A percentile compares a stretch with the other conserved stretches of the same genome.
phyloP scores from a whole-genome alignment of 35 echinoderm and acorn worm species.

The Acanthaster planci region DNA sequence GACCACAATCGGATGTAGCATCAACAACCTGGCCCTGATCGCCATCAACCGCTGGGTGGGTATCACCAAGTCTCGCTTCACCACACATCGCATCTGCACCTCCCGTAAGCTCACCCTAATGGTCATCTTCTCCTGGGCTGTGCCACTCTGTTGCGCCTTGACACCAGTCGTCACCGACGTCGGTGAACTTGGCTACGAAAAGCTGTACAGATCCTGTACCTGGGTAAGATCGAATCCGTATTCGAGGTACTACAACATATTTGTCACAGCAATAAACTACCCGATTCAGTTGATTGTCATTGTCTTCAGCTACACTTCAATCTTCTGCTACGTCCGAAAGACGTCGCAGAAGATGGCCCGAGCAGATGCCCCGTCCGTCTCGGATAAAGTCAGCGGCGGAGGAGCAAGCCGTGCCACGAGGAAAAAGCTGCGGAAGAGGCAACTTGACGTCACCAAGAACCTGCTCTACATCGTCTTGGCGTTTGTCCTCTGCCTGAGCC shows the following conservation, averaged over 20 bases:
- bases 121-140: constrained; percentile 29
- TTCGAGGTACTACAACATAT: constrained; percentile 7
- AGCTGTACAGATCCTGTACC: constrained; percentile 30
- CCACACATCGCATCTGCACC: constrained; percentile 24
- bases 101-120: constrained; percentile 30
- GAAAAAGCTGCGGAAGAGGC: constrained; percentile 18
- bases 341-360: too few species aligned
- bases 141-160: neutral
- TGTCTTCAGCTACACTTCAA: constrained; percentile 6
- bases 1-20: neutral
- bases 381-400: too few species aligned
- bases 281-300: constrained; percentile 35
- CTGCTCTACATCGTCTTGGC: constrained; percentile 49
- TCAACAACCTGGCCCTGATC: constrained; percentile 45
- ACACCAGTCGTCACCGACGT: constrained; percentile 9
- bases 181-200: constrained; percentile 33
- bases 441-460: constrained; percentile 64
- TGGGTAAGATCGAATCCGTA: constrained; percentile 30
- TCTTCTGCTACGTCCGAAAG: constrained; percentile 13
- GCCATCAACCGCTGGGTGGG: constrained; percentile 41
- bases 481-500: constrained; percentile 48
- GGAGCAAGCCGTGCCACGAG: neutral
- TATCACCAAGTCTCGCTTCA: constrained; percentile 5
- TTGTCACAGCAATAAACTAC: constrained; percentile 25
- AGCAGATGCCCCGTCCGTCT: too few species aligned